Base-by-base conservation (phyloP, 23 tunicate species). In the Styela clava region DNA sequence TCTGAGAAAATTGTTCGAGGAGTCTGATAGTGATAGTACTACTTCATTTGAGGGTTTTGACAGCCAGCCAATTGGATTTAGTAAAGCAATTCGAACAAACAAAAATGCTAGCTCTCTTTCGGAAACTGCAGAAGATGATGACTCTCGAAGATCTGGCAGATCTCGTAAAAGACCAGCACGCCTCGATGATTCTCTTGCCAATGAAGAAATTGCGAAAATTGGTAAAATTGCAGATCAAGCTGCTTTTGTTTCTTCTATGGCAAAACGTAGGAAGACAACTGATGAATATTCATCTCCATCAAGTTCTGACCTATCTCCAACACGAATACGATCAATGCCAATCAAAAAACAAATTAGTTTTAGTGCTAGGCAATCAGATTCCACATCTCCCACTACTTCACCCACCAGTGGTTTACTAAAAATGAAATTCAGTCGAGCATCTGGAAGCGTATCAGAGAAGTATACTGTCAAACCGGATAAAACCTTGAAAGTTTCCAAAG, bases 1-100 rank as follows among this genome's bases (percentile, higher is more conserved):
- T 2, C 82, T 91, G 1, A 68, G 81, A 22, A 81, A 91, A 69
- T 26, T 91, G 3, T 91, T 91, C 68, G 82, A 85, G 29, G 85
- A 91, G 3, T 86, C 97, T 1, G 90, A 91, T 72, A 86, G 89
- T 63, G 97, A 91, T 44, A 85, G 79, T 65, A 71, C 81, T 2
- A 88, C 74, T 22, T 82, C 87, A 19, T 91, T 91, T 83, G 73
- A 85, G 74, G 88, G 88, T 1, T 85, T 85, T 65, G 88, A 85
- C 78, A 33, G 74, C 16, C 73, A 83, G 24, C 51, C 63, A 2
- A 37, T 24, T 19, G 56, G 31, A 30, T 12, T 44, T 44, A 44
- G 56, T 5, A 44, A 12, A 12, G 12, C 7, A 44, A 44, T 5
- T 44, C 12, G 9, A 44, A 3, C 20, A 0, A 27, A 12, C 9